A percentile compares a stretch with the other conserved stretches of the same genome.
Conservation (phyloP, 2,888 invertebrate species). For the Alloplasta piceator region DNA sequence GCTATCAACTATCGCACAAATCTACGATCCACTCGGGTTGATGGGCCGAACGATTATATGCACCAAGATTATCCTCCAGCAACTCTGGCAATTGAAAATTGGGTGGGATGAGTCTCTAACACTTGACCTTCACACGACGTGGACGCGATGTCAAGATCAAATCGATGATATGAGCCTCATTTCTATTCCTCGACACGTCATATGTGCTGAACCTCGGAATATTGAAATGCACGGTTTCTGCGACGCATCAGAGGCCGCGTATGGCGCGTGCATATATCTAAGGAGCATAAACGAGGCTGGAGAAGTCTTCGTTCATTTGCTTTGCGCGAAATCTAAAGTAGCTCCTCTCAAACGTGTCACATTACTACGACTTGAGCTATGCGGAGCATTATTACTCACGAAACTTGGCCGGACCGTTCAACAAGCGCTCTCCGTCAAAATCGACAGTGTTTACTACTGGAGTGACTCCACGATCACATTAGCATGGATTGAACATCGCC, state of each 20-base stretch:
- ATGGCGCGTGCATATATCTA: constrained; percentile 44
- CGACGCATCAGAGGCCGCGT: constrained; percentile 41
- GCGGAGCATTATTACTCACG: constrained; percentile 53
- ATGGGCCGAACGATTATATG: constrained; percentile 11
- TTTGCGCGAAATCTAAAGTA: constrained; percentile 59
- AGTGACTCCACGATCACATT: constrained; percentile 37
- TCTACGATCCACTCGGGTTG: constrained; percentile 24
- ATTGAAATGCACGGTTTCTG: constrained; percentile 42
- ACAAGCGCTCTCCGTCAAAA: neutral
- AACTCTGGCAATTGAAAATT: constrained; percentile 12
- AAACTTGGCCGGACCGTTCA: neutral
- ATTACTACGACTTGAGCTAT: constrained; percentile 57
- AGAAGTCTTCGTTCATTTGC: neutral
- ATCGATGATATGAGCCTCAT: constrained; percentile 3
- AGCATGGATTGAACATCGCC: constrained; percentile 16
- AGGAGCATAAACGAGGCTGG: constrained; percentile 2
- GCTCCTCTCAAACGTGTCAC: constrained; percentile 58
- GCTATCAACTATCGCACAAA: constrained; percentile 4
- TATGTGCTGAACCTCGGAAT: constrained; percentile 6
- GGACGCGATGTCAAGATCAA: constrained; percentile 18
- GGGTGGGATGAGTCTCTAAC: constrained; percentile 33
- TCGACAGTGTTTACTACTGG: constrained; percentile 15
- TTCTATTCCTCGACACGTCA: constrained; percentile 19
- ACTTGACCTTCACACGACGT: neutral
- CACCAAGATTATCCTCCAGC: constrained; percentile 9